Base-by-base conservation (phyloP, 1,140 invertebrate species). In the Megathymus violae region DNA sequence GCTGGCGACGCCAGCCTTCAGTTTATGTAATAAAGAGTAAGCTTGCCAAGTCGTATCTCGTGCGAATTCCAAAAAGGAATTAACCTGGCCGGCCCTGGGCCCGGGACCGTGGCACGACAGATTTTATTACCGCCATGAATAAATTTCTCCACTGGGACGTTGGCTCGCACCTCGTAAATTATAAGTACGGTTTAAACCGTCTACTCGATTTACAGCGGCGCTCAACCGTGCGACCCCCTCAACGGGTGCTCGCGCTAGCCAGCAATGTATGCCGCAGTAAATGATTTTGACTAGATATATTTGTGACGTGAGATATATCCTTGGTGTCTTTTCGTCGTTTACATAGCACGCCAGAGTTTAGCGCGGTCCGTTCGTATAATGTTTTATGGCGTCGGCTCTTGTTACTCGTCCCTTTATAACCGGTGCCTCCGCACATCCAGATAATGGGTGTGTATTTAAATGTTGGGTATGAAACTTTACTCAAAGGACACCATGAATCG, bases 81-180 rank as follows among this genome's bases (percentile, higher is more conserved):
- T 79, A 80, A 83, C 80, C 77, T 75, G 70, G 64, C 67, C 69
- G 71, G 62, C 62, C 60, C 56, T 47, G 59, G 41, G 61, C 47
- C 73, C 67, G 69, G 74, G 73, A 78, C 67, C 67, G 76, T 71
- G 58, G 66, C 69, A 59, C 76, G 78, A 73, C 78, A 82, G 77
- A 82, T 82, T 83, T 83, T 82, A 83, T 85, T 82, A 83, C 74
- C 65, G 66, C 69, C 76, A 83, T 85, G 82, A 83, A 85, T 85
- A 83, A 83, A 85, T 85, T 82, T 69, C 67, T 69, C 69, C 67
- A 59, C 70, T 69, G 73, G 71, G 69, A 72, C 67, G 51, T 51
- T 56, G 51, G 63, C 63, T 76, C 64, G 69, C 76, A 71, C 70
- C 69, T 74, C 79, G 71, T 80, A 83, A 78, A 82, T 82, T 79